Base-by-base conservation (phyloP, 2,113 vertebrate genomes). In the Archocentrus centrarchus region DNA sequence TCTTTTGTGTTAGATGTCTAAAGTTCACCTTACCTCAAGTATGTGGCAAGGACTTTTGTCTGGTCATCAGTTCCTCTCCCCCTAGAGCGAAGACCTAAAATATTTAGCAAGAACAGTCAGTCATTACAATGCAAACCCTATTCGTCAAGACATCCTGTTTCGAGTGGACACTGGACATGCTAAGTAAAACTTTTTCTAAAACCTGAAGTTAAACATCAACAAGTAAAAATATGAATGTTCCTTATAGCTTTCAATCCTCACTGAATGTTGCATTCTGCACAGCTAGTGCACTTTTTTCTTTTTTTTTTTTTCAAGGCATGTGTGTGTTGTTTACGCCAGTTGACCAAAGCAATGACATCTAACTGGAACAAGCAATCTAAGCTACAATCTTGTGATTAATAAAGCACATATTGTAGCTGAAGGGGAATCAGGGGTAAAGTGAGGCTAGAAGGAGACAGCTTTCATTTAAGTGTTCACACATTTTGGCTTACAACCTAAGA, bases 351-450 rank as follows among this genome's bases (percentile, higher is more conserved):
- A 66, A 61, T 82, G 82, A 66, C 87, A 80, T 82, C 53, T 35
- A 88, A 77, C 81, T 82, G 64, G 77, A 75, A 77, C 32, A 17
- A 75, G 83, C 87, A 92, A 87, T 89, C 84, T 62, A 79, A 84
- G 86, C 78, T 83, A 85, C 82, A 86, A 61, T 79, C 79, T 11
- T 79, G 59, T 75, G 77, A 93, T 92, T 91, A 85, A 92, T 92
- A 93, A 75, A 91, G 50, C 83, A 80, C 86, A 82, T 80, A 82
- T 85, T 88, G 85, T 80, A 80, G 77, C 66, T 86, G 89, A 88
- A 73, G 82, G 83, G 55, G 63, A 68, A 64, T 50, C 44, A 13
- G 41, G 47, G 60, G 20, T 37, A 35, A 61, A 41, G 57, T n/a
- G 30, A 62, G 37, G 37, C 35, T 5, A 13, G 39, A 55, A 39